Evolutionary conservation across 2,888 invertebrate species (phyloP), one percentile per base, ranked within the genome.

Genomic region (Diploptera punctata): DNA sequence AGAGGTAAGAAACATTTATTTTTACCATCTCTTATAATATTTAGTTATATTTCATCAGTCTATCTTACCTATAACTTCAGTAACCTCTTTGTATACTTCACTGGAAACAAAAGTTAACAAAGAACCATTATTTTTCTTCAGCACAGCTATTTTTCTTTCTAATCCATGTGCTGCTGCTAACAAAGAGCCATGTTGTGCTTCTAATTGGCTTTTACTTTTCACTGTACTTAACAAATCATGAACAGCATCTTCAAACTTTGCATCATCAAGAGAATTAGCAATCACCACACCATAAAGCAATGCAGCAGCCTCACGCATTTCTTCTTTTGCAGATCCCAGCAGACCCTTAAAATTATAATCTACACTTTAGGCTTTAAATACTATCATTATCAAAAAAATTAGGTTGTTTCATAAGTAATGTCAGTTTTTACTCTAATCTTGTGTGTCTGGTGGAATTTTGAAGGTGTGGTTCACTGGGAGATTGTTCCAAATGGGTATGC

Each of bases 171-270:
- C 90, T 61, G 93, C 83, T 9, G 91, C 91, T 62, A 92, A 80
- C 71, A 94, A 80, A 73, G 91, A 90, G 0, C 96, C 96, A 77
- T 95, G 94, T 79, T 93, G 93, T 3, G 87, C 83, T 81, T 94
- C 93, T 72, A 93, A 81, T 72, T 38, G 60, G 33, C 21, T 29
- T 31, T 71, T 43, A 19, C 43, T 54, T 16, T 68, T 54, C 1
- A 67, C 18, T 9, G 18, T 52, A 33, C 18, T 31, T 19, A 61
- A 16, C 24, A 84, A 84, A 57, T 89, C 88, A 69, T 86, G 85
- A 7, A 92, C 84, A 67, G 86, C 86, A 16, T 81, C 79, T 57
- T 86, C 83, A 77, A 91, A 89, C 47, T 87, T 85, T 2, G 81
- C 80, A 31, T 83, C 81, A 62, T 83, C 77, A 4, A 84, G 79